phyloP scores from a whole-genome alignment of 2,113 vertebrate species.

The Cyanocitta stelleri region DNA sequence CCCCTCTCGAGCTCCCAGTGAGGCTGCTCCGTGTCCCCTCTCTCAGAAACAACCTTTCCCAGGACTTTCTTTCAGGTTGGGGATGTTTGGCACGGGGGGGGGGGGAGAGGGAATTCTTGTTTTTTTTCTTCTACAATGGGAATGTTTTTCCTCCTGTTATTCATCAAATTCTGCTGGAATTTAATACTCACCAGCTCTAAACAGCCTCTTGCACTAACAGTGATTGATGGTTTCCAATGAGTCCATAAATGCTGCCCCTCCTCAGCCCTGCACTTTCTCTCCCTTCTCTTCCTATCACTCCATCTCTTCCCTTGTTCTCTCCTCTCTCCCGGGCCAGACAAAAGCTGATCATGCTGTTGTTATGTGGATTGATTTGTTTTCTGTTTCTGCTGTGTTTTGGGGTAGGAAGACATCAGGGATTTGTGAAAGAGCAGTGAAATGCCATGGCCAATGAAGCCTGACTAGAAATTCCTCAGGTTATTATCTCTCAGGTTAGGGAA shows the following conservation, averaged over 20 bases:
- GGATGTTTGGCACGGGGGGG: background rate
- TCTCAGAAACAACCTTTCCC: background rate
- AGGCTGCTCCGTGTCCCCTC: background rate
- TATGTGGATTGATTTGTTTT: slow-evolving; percentile 59
- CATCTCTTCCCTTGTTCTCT: slow-evolving; percentile 31
- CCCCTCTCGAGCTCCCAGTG: rapidly evolving
- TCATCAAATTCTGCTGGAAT: slow-evolving; percentile 62
- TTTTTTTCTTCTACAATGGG: slow-evolving; percentile 17
- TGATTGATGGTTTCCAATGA: slow-evolving; percentile 62
- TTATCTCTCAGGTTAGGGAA: slow-evolving; percentile 41
- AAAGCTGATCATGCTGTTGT: slow-evolving; percentile 24
- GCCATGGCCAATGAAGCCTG: slow-evolving; percentile 52
- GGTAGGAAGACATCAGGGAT: slow-evolving; percentile 27
- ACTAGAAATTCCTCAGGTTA: slow-evolving; percentile 46
- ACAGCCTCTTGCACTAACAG: slow-evolving; percentile 47
- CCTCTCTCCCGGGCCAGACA: background rate
- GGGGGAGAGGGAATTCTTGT: background rate
- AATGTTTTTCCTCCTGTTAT: slow-evolving; percentile 65
- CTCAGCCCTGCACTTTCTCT: slow-evolving; percentile 56
- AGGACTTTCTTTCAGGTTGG: background rate
- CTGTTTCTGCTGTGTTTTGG: slow-evolving; percentile 41
- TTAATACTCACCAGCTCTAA: slow-evolving; percentile 54
- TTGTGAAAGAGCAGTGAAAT: slow-evolving; percentile 54
- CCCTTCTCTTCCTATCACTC: slow-evolving; percentile 24
- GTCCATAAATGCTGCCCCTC: slow-evolving; percentile 48